These are phyloP conservation scores for Tiliacea citrago DNA, from an alignment of 2,888 invertebrate genomes.

Conservation along the genomic window DNA sequence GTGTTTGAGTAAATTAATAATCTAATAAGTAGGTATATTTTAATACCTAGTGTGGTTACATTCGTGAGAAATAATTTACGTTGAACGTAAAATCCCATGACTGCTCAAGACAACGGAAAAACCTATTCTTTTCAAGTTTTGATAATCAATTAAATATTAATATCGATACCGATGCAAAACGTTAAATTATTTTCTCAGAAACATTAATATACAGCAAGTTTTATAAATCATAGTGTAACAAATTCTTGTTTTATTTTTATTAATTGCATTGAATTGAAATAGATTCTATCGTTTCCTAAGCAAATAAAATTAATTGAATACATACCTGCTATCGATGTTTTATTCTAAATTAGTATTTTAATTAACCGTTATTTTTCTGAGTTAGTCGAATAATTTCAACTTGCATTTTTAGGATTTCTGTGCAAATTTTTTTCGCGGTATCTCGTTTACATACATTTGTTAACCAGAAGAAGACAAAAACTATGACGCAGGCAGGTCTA, in stretches of 20 bases:
- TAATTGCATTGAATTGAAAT: slow-evolving; percentile 28
- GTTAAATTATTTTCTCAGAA: slow-evolving; percentile 7
- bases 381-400: not conserved
- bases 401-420: slow-evolving; percentile 26
- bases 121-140: not conserved
- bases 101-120: slow-evolving; percentile 19
- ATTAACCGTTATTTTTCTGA: slow-evolving; percentile 33
- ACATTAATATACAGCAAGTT: slow-evolving; percentile 19
- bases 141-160: not conserved
- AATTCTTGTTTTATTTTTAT: slow-evolving; percentile 25
- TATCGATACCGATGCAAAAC: not conserved
- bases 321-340: slow-evolving; percentile 15
- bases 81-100: slow-evolving; percentile 37
- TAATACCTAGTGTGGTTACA: not conserved
- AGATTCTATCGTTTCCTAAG: slow-evolving; percentile 31
- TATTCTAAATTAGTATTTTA: slow-evolving; percentile 21
- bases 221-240: slow-evolving; percentile 25
- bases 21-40: not conserved
- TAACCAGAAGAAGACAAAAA: not conserved
- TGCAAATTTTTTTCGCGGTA: not conserved
- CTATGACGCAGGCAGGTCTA: not conserved
- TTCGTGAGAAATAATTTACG: not conserved
- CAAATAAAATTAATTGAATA: slow-evolving; percentile 41
- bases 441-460: not conserved
- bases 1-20: not conserved